Evolutionary conservation across 2,888 invertebrate species (phyloP).

Genomic region (Chironomus riparius): DNA sequence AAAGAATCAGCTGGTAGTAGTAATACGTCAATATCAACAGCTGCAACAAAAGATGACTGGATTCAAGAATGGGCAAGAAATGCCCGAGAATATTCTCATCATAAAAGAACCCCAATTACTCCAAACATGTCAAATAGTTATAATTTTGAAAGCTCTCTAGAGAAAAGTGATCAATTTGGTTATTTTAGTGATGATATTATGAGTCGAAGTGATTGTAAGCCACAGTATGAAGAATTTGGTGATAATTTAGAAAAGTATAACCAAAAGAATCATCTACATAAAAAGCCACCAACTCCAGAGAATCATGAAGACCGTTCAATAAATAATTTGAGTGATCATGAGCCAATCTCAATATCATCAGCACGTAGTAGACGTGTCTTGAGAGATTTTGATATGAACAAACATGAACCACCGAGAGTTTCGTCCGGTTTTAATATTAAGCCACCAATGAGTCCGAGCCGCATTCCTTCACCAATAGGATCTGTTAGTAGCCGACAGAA

Average conservation of each 20-base stretch:
- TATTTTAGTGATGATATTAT: slow-evolving; percentile 16
- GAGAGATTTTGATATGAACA: slow-evolving; percentile 8
- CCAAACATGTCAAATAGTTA: slow-evolving; percentile 41
- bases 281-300: slow-evolving; percentile 12
- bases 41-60: slow-evolving; percentile 45
- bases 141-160: slow-evolving; percentile 33
- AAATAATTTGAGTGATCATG: slow-evolving; percentile 17
- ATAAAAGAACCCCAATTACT: neutral
- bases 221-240: slow-evolving; percentile 27
- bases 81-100: slow-evolving; percentile 37
- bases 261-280: slow-evolving; percentile 10
- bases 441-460: slow-evolving; percentile 50
- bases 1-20: slow-evolving; percentile 29
- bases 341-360: slow-evolving; percentile 4
- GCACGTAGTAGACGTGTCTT: neutral
- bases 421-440: slow-evolving; percentile 15
- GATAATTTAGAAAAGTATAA: slow-evolving; percentile 26
- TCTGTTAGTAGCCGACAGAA: slow-evolving; percentile 39
- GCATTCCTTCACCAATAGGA: slow-evolving; percentile 67
- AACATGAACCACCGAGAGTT: slow-evolving; percentile 3
- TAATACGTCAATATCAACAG: slow-evolving; percentile 34
- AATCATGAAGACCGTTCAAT: neutral
- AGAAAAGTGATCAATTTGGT: slow-evolving; percentile 23
- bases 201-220: slow-evolving; percentile 18
- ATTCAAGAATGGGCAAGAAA: slow-evolving; percentile 58